Percentiles rank a stretch among this genome's conserved stretches.
These are phyloP conservation scores for Pteronotus mesoamericanus DNA, from an alignment of 2,797 vertebrate genomes.

Conservation along the genomic window DNA sequence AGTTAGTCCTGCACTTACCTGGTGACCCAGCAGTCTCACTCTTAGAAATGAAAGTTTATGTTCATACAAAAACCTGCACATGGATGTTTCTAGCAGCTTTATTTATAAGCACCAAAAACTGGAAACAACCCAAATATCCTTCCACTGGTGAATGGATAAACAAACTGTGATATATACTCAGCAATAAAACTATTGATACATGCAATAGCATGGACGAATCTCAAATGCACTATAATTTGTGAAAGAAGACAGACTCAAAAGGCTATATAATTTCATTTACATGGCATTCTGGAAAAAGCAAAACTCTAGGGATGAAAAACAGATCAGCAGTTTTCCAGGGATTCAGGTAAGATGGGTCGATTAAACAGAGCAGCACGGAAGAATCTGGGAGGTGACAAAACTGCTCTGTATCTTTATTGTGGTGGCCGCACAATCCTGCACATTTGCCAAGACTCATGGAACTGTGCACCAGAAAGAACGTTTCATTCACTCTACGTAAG, in stretches of 20 bases:
- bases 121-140: slow-evolving; percentile 6
- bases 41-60: slow-evolving; percentile 4
- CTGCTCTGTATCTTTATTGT: neutral
- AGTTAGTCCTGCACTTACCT: neutral
- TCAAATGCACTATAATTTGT: neutral
- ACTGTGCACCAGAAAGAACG: neutral
- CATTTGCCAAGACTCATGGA: neutral
- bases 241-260: neutral
- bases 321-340: neutral
- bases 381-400: neutral
- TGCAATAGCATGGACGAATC: neutral
- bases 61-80: neutral
- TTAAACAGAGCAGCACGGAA: neutral
- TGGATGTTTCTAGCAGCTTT: neutral
- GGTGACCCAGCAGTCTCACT: neutral
- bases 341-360: neutral
- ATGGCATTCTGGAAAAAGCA: neutral
- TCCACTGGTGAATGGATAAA: neutral
- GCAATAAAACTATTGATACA: neutral
- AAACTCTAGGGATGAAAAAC: neutral
- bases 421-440: neutral
- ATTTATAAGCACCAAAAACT: neutral
- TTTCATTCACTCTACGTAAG: neutral
- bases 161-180: neutral
- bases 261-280: neutral